These are phyloP conservation scores for Brevimyrus niger DNA, from an alignment of 2,113 vertebrate species.

Conservation along the genomic window DNA sequence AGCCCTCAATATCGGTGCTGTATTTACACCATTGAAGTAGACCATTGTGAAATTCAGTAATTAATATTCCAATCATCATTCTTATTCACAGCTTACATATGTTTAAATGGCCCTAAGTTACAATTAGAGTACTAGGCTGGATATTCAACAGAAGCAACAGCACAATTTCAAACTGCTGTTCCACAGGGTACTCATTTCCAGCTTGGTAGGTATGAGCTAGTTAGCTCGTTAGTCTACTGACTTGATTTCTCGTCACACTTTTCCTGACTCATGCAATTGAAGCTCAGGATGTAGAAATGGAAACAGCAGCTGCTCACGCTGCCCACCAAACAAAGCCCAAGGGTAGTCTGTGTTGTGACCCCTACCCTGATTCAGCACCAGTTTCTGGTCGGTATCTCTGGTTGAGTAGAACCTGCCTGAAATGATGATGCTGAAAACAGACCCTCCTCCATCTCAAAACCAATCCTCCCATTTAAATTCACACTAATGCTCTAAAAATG, in stretches of 20 bases:
- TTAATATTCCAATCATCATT: neutral
- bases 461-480: neutral
- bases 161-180: neutral
- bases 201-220: neutral
- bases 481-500: neutral
- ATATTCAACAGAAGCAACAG: neutral
- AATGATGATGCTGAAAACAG: neutral
- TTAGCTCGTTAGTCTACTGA: neutral
- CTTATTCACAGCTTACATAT: neutral
- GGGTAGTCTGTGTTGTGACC: neutral
- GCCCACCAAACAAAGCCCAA: neutral
- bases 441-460: neutral
- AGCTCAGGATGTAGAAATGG: neutral
- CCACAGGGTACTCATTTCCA: neutral
- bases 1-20: neutral
- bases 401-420: neutral
- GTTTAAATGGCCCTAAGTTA: neutral
- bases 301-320: neutral
- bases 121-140: neutral
- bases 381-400: neutral
- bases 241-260: neutral
- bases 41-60: neutral
- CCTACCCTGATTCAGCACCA: neutral
- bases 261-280: neutral
- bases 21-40: neutral